Conservation (phyloP, 1,140 invertebrate genomes). For the Ditylenchus dipsaci region DNA sequence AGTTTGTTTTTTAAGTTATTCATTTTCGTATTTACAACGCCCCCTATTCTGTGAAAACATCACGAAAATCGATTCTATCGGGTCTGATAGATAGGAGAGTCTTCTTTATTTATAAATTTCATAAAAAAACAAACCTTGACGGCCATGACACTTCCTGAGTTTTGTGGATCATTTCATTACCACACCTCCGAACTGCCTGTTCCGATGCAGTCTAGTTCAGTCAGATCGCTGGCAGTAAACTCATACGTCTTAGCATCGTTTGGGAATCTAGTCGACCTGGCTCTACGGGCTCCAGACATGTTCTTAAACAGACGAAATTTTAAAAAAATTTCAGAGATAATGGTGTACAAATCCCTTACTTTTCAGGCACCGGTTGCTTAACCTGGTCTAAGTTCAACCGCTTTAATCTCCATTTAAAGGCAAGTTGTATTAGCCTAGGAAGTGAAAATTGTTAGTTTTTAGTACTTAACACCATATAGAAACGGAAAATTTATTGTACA, state of each 20-base stretch:
- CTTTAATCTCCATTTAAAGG: background rate
- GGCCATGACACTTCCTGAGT: constrained; percentile 73
- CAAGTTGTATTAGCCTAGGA: too few relatives aligned
- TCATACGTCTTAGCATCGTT: constrained; percentile 2
- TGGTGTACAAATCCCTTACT: background rate
- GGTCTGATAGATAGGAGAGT: background rate
- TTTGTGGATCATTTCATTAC: constrained; percentile 14
- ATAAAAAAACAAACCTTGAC: constrained; percentile 72
- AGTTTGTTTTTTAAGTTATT: too few relatives aligned
- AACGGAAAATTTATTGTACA: too few relatives aligned
- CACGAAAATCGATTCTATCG: too few relatives aligned
- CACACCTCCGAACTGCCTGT: constrained; percentile 12
- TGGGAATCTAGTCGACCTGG: constrained; percentile 3
- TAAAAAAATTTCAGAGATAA: too few relatives aligned
- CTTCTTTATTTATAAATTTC: background rate
- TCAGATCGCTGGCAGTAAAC: constrained; percentile 34
- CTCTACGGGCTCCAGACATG: background rate
- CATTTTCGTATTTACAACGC: too few relatives aligned
- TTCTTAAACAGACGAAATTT: background rate
- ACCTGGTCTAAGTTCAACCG: background rate
- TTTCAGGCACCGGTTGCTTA: background rate
- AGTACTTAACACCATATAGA: too few relatives aligned
- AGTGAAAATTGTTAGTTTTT: too few relatives aligned
- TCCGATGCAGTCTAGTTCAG: constrained; percentile 21
- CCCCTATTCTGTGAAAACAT: too few relatives aligned